A percentile compares a stretch with the other conserved stretches of the same genome.
Evolutionary conservation across 2,113 vertebrate genomes (phyloP).

Genomic region (Crotalus tigris): DNA sequence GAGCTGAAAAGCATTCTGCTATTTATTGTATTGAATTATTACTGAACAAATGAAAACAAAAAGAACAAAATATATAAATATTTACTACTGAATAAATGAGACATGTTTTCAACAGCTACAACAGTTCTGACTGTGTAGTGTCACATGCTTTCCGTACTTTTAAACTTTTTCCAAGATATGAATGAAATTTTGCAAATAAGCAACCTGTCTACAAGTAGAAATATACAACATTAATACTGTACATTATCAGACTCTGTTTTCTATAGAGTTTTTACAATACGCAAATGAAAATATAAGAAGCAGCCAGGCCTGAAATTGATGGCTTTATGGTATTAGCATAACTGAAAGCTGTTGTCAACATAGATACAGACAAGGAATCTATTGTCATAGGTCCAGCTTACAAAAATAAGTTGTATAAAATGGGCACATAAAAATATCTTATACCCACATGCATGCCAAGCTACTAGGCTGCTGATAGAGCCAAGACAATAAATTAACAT

Average conservation of each 20-base stretch:
- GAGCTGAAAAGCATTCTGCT: background rate
- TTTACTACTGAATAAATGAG: background rate
- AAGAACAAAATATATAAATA: background rate
- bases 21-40: background rate
- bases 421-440: background rate
- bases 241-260: background rate
- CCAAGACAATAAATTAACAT: constrained; percentile 1
- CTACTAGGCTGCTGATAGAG: constrained; percentile 19
- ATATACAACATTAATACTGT: constrained; percentile 4
- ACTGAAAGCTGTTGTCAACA: background rate
- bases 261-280: rapidly evolving
- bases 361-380: background rate
- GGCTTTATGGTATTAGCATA: constrained; percentile 7
- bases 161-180: constrained; percentile 2
- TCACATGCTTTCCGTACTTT: background rate
- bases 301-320: constrained; percentile 11
- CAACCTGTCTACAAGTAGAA: constrained; percentile 3
- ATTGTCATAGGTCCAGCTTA: background rate
- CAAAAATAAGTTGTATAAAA: constrained; percentile 8
- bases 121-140: background rate
- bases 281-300: background rate
- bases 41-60: background rate
- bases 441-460: background rate
- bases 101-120: background rate
- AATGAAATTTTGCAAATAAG: constrained; percentile 14